Base-by-base conservation (phyloP, 2,113 vertebrate genomes). In the Sarotherodon lohbergeri region DNA sequence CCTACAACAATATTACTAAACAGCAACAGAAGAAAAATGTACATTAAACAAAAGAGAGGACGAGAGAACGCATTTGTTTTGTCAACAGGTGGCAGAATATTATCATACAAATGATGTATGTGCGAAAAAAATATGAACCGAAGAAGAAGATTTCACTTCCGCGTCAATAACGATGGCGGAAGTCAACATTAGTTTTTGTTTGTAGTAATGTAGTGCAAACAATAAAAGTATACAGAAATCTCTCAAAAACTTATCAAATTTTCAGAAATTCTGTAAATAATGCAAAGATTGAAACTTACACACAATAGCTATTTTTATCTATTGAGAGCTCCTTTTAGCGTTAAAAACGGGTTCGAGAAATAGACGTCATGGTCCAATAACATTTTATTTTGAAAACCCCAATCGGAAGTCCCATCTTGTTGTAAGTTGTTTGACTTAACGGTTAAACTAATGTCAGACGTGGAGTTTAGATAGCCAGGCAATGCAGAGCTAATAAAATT, bases 141-240 rank as follows among this genome's bases (percentile, higher is more conserved):
- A 76, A 76, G 68, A 76, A 76, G 89, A 83, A 89, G 78, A 55
- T 1, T 5, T 52, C 27, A 85, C 88, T 93, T 92, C 88, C 88
- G 83, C 61, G 84, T 91, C 73, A 82, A 61, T 2, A 9, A 8
- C 2, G 10, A 6, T 27, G 6, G 46, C 39, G 88, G 84, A 85
- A 91, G 50, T 52, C 13, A 54, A 6, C 2, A 8, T 73, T 17
- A 17, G 22, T 46, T 46, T 73, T 73, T 68, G 34, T 22, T 68
- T 24, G 66, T 71, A 10, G 22, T 43, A 73, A 73, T 46, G 66
- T 43, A 16, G 39, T 14, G 9, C 3, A 9, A 6, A 10, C 41
- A 22, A 43, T 17, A 71, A 46, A 39, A 4, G 29, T 12, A 7
- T 14, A 6, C 14, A 14, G 9, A 19, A 19, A 29, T n/a, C 1